Conservation (phyloP, 92 coral and sea anemone genomes). For the Phenganax subtilis region DNA sequence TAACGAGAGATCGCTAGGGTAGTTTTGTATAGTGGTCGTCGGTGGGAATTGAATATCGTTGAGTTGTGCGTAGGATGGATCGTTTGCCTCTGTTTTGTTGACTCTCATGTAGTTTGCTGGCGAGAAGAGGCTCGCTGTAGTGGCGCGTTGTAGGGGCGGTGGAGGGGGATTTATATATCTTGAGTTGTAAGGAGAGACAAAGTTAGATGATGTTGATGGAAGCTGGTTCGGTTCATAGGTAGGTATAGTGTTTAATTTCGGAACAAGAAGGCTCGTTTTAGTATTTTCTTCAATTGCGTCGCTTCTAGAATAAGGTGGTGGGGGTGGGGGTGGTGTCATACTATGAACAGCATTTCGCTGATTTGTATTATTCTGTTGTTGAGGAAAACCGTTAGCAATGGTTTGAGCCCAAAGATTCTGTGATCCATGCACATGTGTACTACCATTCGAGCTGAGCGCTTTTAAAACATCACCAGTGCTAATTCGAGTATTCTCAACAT, state of each 20-base stretch:
- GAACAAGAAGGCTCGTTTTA: background rate
- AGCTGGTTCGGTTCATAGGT: background rate
- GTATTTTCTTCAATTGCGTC: background rate
- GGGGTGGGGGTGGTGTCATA: background rate
- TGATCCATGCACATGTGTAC: background rate
- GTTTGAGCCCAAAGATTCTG: conserved; percentile 32
- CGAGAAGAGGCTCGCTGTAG: conserved; percentile 30
- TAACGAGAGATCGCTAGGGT: conserved; percentile 17
- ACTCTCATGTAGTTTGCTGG: conserved; percentile 16
- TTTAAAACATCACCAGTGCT: conserved; percentile 34
- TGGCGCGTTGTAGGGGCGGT: conserved; percentile 9
- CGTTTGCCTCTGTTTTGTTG: background rate
- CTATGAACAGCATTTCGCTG: too few relatives aligned
- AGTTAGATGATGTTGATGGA: background rate
- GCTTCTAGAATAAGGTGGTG: conserved; percentile 1
- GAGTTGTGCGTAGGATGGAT: background rate
- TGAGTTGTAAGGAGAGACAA: background rate
- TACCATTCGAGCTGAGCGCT: conserved; percentile 26
- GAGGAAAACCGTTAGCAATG: conserved; percentile 5
- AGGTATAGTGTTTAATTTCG: background rate
- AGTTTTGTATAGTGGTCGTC: background rate
- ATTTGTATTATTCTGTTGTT: background rate
- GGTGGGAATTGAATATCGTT: conserved; percentile 16
- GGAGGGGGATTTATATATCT: conserved; percentile 12
- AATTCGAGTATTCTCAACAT: conserved; percentile 26